A percentile compares a stretch with the other conserved stretches of the same genome.
These are phyloP conservation scores for Rhabdomys pumilio DNA, from an alignment of 2,797 vertebrate genomes.

Conservation along the genomic window DNA sequence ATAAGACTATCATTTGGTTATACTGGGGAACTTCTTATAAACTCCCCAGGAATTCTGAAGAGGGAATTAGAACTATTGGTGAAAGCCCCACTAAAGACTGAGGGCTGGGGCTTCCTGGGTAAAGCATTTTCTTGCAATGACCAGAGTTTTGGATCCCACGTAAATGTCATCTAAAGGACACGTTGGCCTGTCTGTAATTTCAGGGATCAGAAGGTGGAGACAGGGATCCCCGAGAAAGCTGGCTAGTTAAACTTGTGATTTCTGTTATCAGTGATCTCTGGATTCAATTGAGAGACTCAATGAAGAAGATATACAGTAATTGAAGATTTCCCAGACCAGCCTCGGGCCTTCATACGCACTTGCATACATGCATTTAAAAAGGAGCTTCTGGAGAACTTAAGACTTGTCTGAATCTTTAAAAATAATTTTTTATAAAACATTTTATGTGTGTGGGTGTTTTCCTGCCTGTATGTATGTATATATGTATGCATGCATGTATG, in stretches of 20 bases:
- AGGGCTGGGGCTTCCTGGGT: background rate
- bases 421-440: background rate
- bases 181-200: background rate
- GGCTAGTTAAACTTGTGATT: background rate
- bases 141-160: background rate
- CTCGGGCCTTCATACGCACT: background rate
- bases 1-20: background rate
- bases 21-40: background rate
- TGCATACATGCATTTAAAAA: background rate
- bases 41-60: background rate
- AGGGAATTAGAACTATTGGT: background rate
- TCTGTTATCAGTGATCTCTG: background rate
- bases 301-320: background rate
- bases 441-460: background rate
- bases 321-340: background rate
- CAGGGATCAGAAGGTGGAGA: background rate
- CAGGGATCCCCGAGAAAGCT: too few relatives aligned
- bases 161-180: background rate
- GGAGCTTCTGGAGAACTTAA: constrained; percentile 7
- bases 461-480: background rate
- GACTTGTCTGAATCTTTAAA: background rate
- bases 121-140: background rate
- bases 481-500: too few relatives aligned
- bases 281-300: background rate
- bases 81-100: background rate